A percentile compares a stretch with the other conserved stretches of the same genome.
Evolutionary conservation across 2,797 vertebrate genomes (phyloP).

Genomic region (Labeo calbasu): DNA sequence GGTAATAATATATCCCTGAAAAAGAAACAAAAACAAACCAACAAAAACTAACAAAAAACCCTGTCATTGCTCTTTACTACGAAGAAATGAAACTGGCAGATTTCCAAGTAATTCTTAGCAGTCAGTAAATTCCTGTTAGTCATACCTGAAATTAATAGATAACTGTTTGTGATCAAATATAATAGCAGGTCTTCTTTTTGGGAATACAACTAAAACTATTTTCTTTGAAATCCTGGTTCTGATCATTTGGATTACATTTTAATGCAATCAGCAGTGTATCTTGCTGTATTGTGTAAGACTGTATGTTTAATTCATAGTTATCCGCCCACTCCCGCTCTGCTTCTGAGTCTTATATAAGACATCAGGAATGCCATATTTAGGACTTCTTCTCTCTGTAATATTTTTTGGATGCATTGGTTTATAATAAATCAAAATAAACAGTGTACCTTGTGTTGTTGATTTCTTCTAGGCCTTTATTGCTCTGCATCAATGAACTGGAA

Average conservation of each 20-base stretch:
- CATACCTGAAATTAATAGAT: neutral
- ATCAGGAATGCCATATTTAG: neutral
- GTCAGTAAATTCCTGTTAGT: neutral
- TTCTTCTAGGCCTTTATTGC: neutral
- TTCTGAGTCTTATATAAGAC: slow-evolving; percentile 1
- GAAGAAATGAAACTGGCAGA: neutral
- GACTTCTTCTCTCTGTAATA: neutral
- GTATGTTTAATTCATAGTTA: slow-evolving; percentile 18
- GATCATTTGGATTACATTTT: neutral
- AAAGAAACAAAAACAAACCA: neutral
- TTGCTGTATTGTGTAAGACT: neutral
- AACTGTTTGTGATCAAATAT: slow-evolving; percentile 9
- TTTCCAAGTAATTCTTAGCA: neutral
- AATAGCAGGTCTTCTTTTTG: neutral
- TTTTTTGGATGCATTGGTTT: neutral
- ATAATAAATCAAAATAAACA: neutral
- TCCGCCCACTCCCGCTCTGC: slow-evolving; percentile 1
- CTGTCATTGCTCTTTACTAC: neutral
- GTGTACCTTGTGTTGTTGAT: neutral
- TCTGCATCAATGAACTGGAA: neutral
- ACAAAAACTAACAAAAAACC: neutral
- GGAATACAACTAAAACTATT: neutral
- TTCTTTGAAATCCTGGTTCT: neutral
- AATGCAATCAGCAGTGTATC: neutral
- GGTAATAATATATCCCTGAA: neutral